phyloP scores from a whole-genome alignment of 2,888 invertebrate genomes.

The Polydesmus complanatus region DNA sequence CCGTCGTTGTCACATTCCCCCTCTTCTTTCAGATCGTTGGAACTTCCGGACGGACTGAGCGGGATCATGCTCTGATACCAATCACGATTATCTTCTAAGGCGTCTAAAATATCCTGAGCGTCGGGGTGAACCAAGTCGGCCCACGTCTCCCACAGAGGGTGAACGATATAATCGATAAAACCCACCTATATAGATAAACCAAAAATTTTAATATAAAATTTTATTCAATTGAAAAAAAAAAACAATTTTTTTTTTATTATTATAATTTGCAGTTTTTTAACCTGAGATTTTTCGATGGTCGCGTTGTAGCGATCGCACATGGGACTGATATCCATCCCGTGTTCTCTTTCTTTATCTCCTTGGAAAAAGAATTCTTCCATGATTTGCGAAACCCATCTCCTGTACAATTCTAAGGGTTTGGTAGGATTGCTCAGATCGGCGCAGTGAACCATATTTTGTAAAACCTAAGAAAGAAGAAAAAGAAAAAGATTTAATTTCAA shows the following conservation, averaged over 20 bases:
- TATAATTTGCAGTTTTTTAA: constrained; percentile 26
- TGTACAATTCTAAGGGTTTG: constrained; percentile 87
- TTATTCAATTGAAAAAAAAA: neutral
- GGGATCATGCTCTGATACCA: constrained; percentile 91
- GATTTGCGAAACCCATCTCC: constrained; percentile 82
- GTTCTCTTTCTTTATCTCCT: constrained; percentile 89
- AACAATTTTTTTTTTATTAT: neutral
- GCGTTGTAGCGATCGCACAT: constrained; percentile 98
- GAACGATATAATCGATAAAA: constrained; percentile 99
- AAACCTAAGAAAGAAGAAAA: constrained; percentile 46
- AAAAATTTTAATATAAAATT: neutral
- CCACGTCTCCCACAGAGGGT: constrained; percentile 99
- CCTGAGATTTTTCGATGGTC: constrained; percentile 94
- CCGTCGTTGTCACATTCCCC: constrained; percentile 38
- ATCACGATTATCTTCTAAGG: constrained; percentile 94
- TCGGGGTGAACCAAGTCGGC: constrained; percentile 97
- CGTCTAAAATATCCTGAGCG: constrained; percentile 94
- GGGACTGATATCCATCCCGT: constrained; percentile 92
- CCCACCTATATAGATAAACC: constrained; percentile 51
- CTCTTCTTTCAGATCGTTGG: constrained; percentile 22
- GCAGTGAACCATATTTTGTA: constrained; percentile 98
- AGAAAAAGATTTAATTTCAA: neutral
- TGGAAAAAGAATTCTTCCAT: constrained; percentile 99
- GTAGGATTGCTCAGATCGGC: constrained; percentile 88
- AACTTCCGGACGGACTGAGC: constrained; percentile 53